These are phyloP conservation scores for Pelusios castaneus DNA, from an alignment of 2,113 vertebrate genomes.

Conservation along the genomic window DNA sequence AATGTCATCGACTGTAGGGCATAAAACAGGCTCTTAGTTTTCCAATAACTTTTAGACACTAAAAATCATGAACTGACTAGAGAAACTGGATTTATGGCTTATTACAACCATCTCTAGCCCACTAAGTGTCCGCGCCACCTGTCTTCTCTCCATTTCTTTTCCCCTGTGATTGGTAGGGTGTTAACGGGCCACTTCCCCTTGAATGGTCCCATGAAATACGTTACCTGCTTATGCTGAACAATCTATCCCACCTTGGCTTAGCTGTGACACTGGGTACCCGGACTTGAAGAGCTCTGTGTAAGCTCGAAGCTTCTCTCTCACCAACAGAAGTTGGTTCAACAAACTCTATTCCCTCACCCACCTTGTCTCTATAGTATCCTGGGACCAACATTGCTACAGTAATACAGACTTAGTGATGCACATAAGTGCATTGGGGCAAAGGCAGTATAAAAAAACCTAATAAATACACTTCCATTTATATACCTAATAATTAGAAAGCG, in stretches of 20 bases:
- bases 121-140: too few relatives aligned
- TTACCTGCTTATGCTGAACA: too few relatives aligned
- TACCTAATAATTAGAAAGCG: neutral
- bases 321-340: neutral
- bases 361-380: neutral
- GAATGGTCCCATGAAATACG: too few relatives aligned
- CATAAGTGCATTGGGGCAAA: neutral
- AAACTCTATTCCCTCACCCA: neutral
- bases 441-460: neutral
- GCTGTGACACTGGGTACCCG: neutral
- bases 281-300: neutral
- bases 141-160: too few relatives aligned
- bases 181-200: too few relatives aligned
- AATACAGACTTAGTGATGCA: neutral
- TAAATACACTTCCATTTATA: neutral
- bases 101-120: too few relatives aligned
- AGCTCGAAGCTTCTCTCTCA: neutral
- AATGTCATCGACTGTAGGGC: too few relatives aligned
- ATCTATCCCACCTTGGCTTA: neutral
- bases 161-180: too few relatives aligned
- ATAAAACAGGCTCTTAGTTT: too few relatives aligned
- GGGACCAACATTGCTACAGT: neutral
- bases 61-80: too few relatives aligned
- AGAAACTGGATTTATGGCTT: too few relatives aligned
- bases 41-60: too few relatives aligned